Conservation (phyloP, 2,113 vertebrate species). For the Serilophus lunatus region DNA sequence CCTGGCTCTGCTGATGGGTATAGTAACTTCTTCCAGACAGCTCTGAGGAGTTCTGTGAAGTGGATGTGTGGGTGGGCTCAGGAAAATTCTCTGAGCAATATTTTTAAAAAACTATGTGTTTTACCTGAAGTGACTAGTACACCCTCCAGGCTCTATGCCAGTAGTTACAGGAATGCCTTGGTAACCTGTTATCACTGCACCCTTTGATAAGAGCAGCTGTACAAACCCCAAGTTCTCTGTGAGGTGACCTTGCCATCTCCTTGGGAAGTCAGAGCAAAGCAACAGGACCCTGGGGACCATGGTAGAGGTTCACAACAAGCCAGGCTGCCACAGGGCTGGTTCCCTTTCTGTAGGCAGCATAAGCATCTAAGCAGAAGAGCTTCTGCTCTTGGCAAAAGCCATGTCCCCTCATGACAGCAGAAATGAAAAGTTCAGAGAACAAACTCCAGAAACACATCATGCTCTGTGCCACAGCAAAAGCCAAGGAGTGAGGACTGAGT, state of each 20-base stretch:
- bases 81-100: neutral
- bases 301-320: neutral
- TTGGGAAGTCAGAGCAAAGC: slow-evolving; percentile 2
- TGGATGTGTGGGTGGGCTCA: accelerated
- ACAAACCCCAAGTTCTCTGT: neutral
- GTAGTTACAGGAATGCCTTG: neutral
- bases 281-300: neutral
- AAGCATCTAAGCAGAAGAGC: neutral
- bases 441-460: neutral
- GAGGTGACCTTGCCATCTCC: slow-evolving; percentile 14
- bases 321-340: neutral
- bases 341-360: accelerated
- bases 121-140: neutral
- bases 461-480: neutral
- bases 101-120: neutral
- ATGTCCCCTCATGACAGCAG: neutral
- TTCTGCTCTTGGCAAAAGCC: neutral
- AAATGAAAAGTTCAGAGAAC: neutral
- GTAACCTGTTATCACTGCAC: neutral
- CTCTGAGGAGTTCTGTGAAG: neutral
- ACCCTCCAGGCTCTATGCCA: neutral
- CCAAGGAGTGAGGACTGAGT: neutral
- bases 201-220: neutral
- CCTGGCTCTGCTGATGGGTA: neutral
- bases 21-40: neutral